Evolutionary conservation across 2,113 vertebrate genomes (phyloP), one percentile per base, ranked within the genome.

Genomic region (Apteryx mantelli): DNA sequence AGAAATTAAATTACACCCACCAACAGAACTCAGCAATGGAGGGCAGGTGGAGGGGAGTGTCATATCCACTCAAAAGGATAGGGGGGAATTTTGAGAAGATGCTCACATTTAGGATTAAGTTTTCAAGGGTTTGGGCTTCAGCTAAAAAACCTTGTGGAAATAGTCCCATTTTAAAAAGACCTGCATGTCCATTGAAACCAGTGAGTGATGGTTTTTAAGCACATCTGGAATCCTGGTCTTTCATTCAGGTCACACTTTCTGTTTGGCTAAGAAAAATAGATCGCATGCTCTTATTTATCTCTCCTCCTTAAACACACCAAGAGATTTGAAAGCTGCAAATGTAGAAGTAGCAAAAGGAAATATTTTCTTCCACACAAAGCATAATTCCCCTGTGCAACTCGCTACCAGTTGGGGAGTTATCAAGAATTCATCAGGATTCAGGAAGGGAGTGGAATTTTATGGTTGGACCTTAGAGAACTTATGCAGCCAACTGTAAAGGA

Each of bases 311-410:
- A 89, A 81, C 46, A 38, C 26, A 68, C 38, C 24, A 25, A 32
- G 65, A 52, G 18, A 53, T 91, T 87, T 93, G 82, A 92, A 85
- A 77, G 30, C 78, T 89, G 84, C 30, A 95, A 91, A 89, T 86
- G 26, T 69, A 42, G 42, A 86, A 91, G 30, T 30, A 79, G 32
- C 73, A 89, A 84, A 66, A 91, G 53, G 86, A 89, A 95, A 74
- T 70, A 53, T 56, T 95, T 89, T 94, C 58, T 84, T 87, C 50
- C 46, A 94, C 44, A 70, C 44, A 85, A 66, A 34, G 52, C 4
- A 5, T 44, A 46, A 69, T 95, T 95, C 86, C 40, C 56, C 34
- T 85, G 61, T 92, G 83, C 81, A 92, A 91, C 28, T 48, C 46
- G 25, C 50, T 36, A 48, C 32, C 69, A 58, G 16, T n/a, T 50